Percentiles rank a stretch among this genome's conserved stretches.
Evolutionary conservation across 2,797 vertebrate species (phyloP).

Genomic region (Sphaeramia orbicularis): DNA sequence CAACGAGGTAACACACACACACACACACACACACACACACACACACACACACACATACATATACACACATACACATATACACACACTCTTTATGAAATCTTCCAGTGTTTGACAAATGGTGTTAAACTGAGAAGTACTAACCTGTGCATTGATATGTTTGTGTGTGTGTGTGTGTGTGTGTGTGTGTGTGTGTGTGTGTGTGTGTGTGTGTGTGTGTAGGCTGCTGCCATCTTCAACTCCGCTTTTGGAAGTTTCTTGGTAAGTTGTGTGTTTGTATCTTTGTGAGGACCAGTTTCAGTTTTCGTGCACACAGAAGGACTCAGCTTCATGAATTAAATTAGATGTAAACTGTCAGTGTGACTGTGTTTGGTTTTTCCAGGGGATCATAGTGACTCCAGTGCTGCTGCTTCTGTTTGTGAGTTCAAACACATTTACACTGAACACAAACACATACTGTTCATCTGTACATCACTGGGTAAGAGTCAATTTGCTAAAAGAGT

Average conservation of each 20-base stretch:
- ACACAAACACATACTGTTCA: not conserved
- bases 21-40: too few relatives aligned
- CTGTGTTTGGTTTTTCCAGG: conserved; percentile 82
- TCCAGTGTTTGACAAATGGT: conserved; percentile 4
- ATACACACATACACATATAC: too few relatives aligned
- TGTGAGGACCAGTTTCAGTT: not conserved
- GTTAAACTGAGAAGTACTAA: not conserved
- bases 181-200: too few relatives aligned
- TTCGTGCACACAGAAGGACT: not conserved
- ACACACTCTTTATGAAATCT: conserved; percentile 9
- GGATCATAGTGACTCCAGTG: conserved; percentile 93
- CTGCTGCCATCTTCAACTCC: conserved; percentile 98
- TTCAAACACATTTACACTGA: not conserved
- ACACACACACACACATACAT: too few relatives aligned
- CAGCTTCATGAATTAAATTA: too few relatives aligned
- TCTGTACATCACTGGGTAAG: too few relatives aligned
- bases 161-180: conserved; percentile 9
- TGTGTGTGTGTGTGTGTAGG: too few relatives aligned
- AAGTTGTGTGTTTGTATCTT: conserved; percentile 68
- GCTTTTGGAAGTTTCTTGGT: conserved; percentile 99
- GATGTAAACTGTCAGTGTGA: too few relatives aligned
- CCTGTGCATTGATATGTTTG: not conserved
- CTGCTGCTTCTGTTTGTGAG: conserved; percentile 97
- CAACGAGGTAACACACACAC: conserved; percentile 90
- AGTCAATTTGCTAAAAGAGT: too few relatives aligned